Percentiles rank a stretch among this genome's conserved stretches.
These are phyloP conservation scores for Pollenia griseotomentosa DNA, from an alignment of 2,888 invertebrate genomes.

Conservation along the genomic window DNA sequence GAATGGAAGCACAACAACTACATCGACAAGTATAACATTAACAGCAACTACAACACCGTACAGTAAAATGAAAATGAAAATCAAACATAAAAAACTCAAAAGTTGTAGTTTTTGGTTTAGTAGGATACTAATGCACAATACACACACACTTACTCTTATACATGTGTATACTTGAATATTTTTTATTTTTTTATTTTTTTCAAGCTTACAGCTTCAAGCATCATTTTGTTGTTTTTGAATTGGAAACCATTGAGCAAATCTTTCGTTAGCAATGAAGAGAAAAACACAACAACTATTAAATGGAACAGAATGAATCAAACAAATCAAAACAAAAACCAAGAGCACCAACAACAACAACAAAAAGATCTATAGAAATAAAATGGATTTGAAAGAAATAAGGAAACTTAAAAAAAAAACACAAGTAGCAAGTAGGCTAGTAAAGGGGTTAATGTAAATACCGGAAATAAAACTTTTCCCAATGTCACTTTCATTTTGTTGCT, in stretches of 20 bases:
- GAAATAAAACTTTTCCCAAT: constrained; percentile 72
- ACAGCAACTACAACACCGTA: constrained; percentile 25
- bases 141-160: neutral
- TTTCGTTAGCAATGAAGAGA: constrained; percentile 56
- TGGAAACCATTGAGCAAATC: constrained; percentile 70
- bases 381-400: constrained; percentile 2
- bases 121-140: constrained; percentile 28
- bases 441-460: constrained; percentile 66
- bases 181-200: constrained; percentile 59
- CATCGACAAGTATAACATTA: constrained; percentile 27
- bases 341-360: constrained; percentile 16
- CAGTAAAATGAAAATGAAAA: constrained; percentile 57
- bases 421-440: constrained; percentile 25
- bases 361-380: constrained; percentile 43
- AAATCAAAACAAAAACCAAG: constrained; percentile 43
- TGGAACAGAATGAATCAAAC: constrained; percentile 53
- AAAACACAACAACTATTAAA: constrained; percentile 37
- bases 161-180: constrained; percentile 60
- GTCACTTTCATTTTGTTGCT: constrained; percentile 55
- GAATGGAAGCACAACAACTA: constrained; percentile 49
- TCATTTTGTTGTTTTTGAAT: constrained; percentile 66
- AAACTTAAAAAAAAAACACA: constrained; percentile 12
- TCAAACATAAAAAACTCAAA: constrained; percentile 57
- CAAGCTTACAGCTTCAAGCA: constrained; percentile 64
- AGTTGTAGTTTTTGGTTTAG: constrained; percentile 59